Evolutionary conservation across 1,140 invertebrate genomes (phyloP), one percentile per base, ranked within the genome.

Genomic region (Philopotamus ludificatus): DNA sequence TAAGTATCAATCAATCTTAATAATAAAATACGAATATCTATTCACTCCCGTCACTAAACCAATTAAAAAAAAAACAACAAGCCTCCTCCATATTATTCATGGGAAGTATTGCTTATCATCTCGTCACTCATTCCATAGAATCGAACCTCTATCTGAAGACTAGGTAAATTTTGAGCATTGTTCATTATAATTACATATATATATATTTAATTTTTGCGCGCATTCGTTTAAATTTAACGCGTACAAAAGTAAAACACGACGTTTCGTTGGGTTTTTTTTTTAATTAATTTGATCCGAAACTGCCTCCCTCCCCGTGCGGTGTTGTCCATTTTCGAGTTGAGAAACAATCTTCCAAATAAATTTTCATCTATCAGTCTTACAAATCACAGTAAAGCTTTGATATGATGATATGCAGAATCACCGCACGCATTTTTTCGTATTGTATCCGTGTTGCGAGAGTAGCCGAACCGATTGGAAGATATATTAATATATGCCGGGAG

Each of bases 321-420:
- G n/a, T n/a, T n/a, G n/a, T n/a, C 34, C 34, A 8, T 8, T n/a
- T n/a, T n/a, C 34, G 34, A 8, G 8, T n/a, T n/a, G 34, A 8
- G 8, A 8, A 15, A 8, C 34, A 8, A 15, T n/a, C 34, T n/a
- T 15, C n/a, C 45, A 7, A 8, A 7, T 4, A 15, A 7, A 15
- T 20, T 47, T 15, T 20, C 28, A 34, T 34, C 28, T 34, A 57
- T 69, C 67, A 69, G 67, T 69, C 67, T 69, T 69, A 61, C 58
- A 47, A 69, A 69, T 69, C 67, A 65, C 67, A 69, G 67, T 61
- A 64, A 65, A 69, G 67, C 63, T 61, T 65, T 68, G 67, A 68
- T 69, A 65, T 65, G 67, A 63, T 57, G 57, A 58, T n/a, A n/a
- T n/a, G n/a, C n/a, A n/a, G n/a, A n/a, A n/a, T n/a, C n/a, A n/a